These are phyloP conservation scores for Euphydryas editha DNA, from an alignment of 2,888 invertebrate species.

Conservation along the genomic window DNA sequence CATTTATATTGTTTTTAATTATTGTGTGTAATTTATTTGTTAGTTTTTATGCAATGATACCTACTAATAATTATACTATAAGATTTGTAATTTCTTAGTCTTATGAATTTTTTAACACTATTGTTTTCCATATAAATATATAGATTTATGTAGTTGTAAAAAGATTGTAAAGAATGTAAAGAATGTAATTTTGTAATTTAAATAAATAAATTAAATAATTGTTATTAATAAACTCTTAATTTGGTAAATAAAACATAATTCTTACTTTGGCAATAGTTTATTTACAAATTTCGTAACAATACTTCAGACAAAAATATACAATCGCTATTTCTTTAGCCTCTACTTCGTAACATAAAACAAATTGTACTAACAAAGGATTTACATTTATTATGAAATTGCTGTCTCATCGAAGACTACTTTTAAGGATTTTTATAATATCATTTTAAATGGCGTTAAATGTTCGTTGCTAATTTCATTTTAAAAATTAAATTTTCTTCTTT, in stretches of 20 bases:
- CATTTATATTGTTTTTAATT: not conserved
- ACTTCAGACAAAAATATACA: constrained; percentile 58
- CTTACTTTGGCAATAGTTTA: constrained; percentile 66
- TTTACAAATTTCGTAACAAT: constrained; percentile 57
- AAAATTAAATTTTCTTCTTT: too few species aligned
- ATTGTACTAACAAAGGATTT: constrained; percentile 3
- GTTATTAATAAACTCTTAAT: not conserved
- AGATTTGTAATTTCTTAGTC: too few species aligned
- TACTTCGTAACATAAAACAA: constrained; percentile 19
- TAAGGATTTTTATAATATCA: not conserved
- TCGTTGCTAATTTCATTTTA: too few species aligned
- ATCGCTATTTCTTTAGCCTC: constrained; percentile 39
- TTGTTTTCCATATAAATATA: too few species aligned
- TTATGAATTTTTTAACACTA: too few species aligned
- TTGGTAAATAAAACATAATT: constrained; percentile 47
- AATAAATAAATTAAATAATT: too few species aligned
- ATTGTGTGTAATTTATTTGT: not conserved
- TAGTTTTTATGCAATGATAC: not conserved
- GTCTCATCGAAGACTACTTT: not conserved
- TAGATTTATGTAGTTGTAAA: too few species aligned
- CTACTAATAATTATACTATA: too few species aligned
- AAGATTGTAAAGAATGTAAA: too few species aligned
- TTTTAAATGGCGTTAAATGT: too few species aligned
- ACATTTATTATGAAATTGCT: not conserved
- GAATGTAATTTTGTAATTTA: too few species aligned